These are phyloP conservation scores for Phoenoteleia sp. DNA, from an alignment of 2,888 invertebrate genomes.

Conservation along the genomic window DNA sequence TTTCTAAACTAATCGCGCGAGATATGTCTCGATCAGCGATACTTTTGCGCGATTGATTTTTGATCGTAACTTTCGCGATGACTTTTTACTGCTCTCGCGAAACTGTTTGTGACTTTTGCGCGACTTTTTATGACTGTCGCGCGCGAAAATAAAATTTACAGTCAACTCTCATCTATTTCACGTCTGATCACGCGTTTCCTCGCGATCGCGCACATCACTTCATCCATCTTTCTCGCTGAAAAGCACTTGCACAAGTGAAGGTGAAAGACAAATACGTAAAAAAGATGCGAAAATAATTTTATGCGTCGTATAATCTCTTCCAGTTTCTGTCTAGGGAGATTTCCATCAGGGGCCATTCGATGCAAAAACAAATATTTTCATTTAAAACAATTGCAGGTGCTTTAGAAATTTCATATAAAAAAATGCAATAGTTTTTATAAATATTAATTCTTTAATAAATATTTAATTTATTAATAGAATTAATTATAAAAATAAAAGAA, in stretches of 20 bases:
- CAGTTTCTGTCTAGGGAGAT: too few relatives aligned
- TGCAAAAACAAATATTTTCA: too few relatives aligned
- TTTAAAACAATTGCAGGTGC: too few relatives aligned
- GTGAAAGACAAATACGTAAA: not conserved
- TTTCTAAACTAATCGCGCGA: slow-evolving; percentile 51
- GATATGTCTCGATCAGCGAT: slow-evolving; percentile 50
- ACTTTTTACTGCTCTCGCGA: slow-evolving; percentile 28
- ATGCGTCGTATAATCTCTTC: too few relatives aligned
- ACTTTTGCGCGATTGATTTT: slow-evolving; percentile 40
- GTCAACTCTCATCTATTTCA: slow-evolving; percentile 39
- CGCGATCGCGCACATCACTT: slow-evolving; percentile 20
- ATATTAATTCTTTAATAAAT: too few relatives aligned
- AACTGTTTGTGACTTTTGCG: slow-evolving; percentile 37
- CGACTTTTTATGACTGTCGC: slow-evolving; percentile 37
- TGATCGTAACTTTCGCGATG: slow-evolving; percentile 35
- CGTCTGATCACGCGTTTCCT: not conserved
- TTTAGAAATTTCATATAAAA: too few relatives aligned
- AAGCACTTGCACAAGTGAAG: slow-evolving; percentile 3
- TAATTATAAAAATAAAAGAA: too few relatives aligned
- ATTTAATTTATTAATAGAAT: too few relatives aligned
- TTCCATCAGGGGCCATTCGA: too few relatives aligned
- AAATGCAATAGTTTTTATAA: too few relatives aligned
- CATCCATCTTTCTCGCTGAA: slow-evolving; percentile 5
- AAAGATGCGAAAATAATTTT: not conserved
- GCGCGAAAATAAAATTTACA: slow-evolving; percentile 31